Evolutionary conservation across 2,113 vertebrate genomes (phyloP), one percentile per base, ranked within the genome.

Genomic region (Elaphurus davidianus): DNA sequence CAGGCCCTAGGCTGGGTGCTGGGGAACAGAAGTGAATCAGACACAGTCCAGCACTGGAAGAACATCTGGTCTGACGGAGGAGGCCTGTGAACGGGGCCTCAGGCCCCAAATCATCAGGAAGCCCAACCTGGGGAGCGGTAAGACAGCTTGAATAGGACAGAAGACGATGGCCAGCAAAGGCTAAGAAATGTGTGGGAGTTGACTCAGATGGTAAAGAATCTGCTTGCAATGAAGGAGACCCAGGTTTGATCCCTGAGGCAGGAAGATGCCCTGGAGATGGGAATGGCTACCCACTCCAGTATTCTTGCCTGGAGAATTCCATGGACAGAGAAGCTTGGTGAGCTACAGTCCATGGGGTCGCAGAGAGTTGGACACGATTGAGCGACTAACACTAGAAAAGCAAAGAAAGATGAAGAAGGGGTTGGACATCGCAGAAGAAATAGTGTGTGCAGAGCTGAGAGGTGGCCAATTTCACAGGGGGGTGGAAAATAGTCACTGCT

Each of bases 401-500:
- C 40, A 59, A 27, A 78, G 25, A n/a, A 28, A 81, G 43, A 11
- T n/a, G 8, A 62, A 76, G 47, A 43, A 71, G n/a, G 10, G 8
- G 9, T 25, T 23, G 27, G 6, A 3, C 27, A 12, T 2, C 1
- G 0, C 23, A 84, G 14, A 85, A 7, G 30, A 74, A 50, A 11
- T 1, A 23, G 33, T 19, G 30, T 4, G 15, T 5, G 14, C 5
- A n/a, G 60, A 78, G 60, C 25, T 36, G 59, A 28, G 54, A 36
- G 50, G 15, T 33, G 3, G 64, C 25, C 79, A 28, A 19, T 23
- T 40, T 7, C 55, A 15, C 0, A 2, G 19, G 27, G 2, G 7
- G 23, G 5, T 1, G 30, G 2, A 11, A 6, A 5, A 14, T 0
- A 1, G 28, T 25, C 36, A 60, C 25, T 50, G 57, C n/a, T 43